Evolutionary conservation across 2,888 invertebrate genomes (phyloP).

Genomic region (Bellardia pandia): DNA sequence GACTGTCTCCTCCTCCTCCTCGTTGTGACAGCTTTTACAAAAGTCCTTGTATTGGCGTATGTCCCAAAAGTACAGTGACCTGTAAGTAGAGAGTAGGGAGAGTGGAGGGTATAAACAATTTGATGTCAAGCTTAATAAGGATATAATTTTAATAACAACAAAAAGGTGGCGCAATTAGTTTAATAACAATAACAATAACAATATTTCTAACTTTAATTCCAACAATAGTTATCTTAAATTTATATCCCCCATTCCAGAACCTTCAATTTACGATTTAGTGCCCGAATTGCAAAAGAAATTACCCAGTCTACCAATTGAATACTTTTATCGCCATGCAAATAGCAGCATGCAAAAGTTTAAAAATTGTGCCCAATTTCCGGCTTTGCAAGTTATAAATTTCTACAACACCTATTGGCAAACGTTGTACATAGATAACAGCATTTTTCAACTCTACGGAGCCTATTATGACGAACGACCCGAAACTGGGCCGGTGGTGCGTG

Average conservation of each 20-base stretch:
- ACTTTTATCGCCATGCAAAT: constrained; percentile 28
- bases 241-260: constrained; percentile 20
- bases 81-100: no score
- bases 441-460: constrained; percentile 93
- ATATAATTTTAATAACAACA: no score
- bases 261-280: constrained; percentile 8
- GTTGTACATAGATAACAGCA: constrained; percentile 86
- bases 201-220: no score
- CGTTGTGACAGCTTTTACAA: no score
- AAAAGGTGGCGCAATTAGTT: no score
- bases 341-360: constrained; percentile 35
- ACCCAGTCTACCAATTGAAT: constrained; percentile 53
- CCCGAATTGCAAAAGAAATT: constrained; percentile 25
- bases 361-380: constrained; percentile 59
- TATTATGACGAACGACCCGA: constrained; percentile 89
- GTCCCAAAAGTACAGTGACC: no score
- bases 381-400: constrained; percentile 43
- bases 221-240: no score
- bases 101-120: no score
- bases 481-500: constrained; percentile 17
- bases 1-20: no score
- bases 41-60: no score
- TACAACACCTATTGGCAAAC: constrained; percentile 65
- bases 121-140: no score
- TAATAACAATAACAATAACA: no score